phyloP scores from a whole-genome alignment of 64 coral and sea anemone genomes.

The Acropora tenuis region DNA sequence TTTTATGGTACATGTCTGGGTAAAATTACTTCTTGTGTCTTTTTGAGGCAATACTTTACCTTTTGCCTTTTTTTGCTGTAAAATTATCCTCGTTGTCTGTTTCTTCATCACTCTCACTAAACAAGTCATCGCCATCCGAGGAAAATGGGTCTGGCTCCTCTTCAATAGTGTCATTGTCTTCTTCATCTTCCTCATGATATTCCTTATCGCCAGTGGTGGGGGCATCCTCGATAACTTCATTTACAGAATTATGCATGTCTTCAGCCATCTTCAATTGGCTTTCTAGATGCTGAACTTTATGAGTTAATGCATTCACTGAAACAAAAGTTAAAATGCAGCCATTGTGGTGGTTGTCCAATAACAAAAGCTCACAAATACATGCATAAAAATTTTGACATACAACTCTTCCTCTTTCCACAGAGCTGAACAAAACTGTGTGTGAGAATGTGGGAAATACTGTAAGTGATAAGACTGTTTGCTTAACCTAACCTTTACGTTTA shows the following conservation, averaged over 20 bases:
- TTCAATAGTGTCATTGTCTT: not conserved
- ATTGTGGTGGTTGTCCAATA: not conserved
- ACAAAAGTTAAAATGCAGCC: not conserved
- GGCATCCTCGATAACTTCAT: not conserved
- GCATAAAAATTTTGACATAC: not conserved
- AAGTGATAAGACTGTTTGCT: not conserved
- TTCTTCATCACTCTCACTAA: not conserved
- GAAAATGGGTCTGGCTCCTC: not conserved
- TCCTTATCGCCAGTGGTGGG: not conserved
- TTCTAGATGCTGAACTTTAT: not conserved
- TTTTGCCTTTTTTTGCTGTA: not conserved
- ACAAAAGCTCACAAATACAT: not conserved
- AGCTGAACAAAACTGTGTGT: not conserved
- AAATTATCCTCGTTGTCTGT: not conserved
- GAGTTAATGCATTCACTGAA: not conserved
- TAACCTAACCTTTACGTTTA: slow-evolving; percentile 7
- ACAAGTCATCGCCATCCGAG: not conserved
- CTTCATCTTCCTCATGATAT: not conserved
- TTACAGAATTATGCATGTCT: not conserved
- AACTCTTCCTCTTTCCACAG: not conserved
- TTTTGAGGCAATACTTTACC: not conserved
- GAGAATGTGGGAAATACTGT: not conserved
- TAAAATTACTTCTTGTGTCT: not conserved
- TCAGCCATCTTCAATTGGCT: not conserved
- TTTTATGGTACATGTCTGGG: no score